Base-by-base conservation (phyloP, 2,113 vertebrate species). In the Cavia aperea region DNA sequence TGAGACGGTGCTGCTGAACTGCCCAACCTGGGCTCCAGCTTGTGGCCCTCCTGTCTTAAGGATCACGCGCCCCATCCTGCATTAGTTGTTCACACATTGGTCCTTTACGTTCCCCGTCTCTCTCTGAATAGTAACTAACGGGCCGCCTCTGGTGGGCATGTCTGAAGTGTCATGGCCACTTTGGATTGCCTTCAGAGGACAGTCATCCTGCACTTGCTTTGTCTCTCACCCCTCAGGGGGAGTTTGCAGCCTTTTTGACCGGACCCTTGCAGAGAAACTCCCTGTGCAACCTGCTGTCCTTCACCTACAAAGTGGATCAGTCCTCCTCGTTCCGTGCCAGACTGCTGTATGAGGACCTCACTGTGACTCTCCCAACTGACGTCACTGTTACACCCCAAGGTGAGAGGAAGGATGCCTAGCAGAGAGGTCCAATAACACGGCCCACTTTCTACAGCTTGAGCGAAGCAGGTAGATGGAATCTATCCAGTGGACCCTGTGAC, bases 241-340 rank as follows among this genome's bases (percentile, higher is more conserved):
- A 43, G 33, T 97, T 96, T 60, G 86, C 95, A 4, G 77, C 72
- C 31, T 94, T 81, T 21, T 88, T 98, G 6, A 84, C 81, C 21
- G 96, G 96, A 51, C 90, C 96, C 16, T 24, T 97, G 95, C 97
- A 95, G 95, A 97, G 94, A 75, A 98, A 98, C 43, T 91, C 97
- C 24, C 46, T 97, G 81, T 97, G 93, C 86, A 98, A 97, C 90
- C 6, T 97, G 93, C 84, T 98, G 82, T 92, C 94, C 0, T 98
- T 98, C 21, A 95, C 77, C 12, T 98, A 98, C 86, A 77, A 95
- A 12, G 12, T 91, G 66, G 19, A 91, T 0, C 13, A 81, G 75
- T 77, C 68, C 23, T 96, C 96, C 23, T 96, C 96, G 0, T 97
- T 98, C 72, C 77, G 14, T 0, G 97, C 56, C 1, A 97, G 95